phyloP scores from a whole-genome alignment of 2,797 vertebrate species.

The Anguilla pacifica region DNA sequence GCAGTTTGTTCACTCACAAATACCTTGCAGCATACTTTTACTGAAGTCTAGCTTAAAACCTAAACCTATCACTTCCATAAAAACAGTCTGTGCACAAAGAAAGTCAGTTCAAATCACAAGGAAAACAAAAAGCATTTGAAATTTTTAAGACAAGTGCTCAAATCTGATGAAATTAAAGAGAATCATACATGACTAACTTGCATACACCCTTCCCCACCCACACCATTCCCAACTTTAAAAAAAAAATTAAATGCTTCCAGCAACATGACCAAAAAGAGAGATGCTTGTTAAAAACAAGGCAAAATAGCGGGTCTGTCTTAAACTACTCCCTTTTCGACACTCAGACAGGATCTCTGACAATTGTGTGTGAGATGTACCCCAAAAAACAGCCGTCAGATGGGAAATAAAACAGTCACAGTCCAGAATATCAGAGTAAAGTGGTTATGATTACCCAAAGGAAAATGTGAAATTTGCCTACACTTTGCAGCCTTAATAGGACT shows the following conservation, averaged over 20 bases:
- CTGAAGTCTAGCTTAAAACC: slow-evolving; percentile 48
- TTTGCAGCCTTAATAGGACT: background rate
- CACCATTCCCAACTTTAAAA: slow-evolving; percentile 34
- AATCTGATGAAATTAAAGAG: slow-evolving; percentile 27
- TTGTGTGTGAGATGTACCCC: background rate
- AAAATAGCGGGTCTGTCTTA: slow-evolving; percentile 27
- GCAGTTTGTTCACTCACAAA: slow-evolving; percentile 61
- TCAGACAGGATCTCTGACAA: background rate
- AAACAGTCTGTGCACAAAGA: slow-evolving; percentile 46
- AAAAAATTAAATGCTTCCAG: slow-evolving; percentile 77
- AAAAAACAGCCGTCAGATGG: background rate
- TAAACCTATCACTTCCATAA: slow-evolving; percentile 58
- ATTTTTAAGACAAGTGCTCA: slow-evolving; percentile 50
- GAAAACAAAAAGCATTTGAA: slow-evolving; percentile 61
- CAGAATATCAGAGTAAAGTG: background rate
- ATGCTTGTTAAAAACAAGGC: background rate
- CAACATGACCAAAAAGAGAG: background rate
- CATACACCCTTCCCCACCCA: slow-evolving; percentile 65
- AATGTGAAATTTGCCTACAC: background rate
- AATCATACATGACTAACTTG: slow-evolving; percentile 56
- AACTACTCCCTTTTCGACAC: background rate
- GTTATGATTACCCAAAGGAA: background rate
- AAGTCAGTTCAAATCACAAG: slow-evolving; percentile 47
- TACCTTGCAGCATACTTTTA: slow-evolving; percentile 39
- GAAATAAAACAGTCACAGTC: slow-evolving; percentile 16